A percentile compares a stretch with the other conserved stretches of the same genome.
Conservation (phyloP, 2,113 vertebrate species). For the Neofelis nebulosa region DNA sequence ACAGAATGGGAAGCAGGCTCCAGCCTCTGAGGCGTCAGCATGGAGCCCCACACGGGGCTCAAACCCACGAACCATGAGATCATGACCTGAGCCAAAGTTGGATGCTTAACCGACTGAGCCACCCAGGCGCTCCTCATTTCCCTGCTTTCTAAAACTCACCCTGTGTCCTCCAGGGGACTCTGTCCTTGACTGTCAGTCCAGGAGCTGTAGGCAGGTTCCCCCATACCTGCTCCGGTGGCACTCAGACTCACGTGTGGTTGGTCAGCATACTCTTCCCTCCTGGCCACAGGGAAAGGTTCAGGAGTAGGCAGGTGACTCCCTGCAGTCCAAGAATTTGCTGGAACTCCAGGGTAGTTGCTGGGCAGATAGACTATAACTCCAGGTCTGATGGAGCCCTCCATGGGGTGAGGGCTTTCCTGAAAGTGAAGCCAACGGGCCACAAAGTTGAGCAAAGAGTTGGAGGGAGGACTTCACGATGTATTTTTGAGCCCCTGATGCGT, state of each 20-base stretch:
- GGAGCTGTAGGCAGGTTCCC: background rate
- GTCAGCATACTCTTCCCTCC: background rate
- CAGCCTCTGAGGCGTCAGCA: rapidly evolving
- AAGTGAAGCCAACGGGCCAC: background rate
- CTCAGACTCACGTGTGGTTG: background rate
- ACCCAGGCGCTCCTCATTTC: too few species aligned
- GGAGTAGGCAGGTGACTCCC: background rate
- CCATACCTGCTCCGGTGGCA: background rate
- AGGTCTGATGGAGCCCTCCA: background rate
- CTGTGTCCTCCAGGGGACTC: background rate
- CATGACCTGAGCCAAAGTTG: too few species aligned
- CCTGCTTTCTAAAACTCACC: background rate
- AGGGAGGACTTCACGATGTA: too few species aligned
- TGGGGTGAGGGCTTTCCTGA: background rate
- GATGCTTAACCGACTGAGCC: too few species aligned
- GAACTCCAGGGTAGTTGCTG: background rate
- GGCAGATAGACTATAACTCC: background rate
- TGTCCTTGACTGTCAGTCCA: background rate
- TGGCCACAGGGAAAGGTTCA: background rate
- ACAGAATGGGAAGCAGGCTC: too few species aligned
- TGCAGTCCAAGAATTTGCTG: background rate
- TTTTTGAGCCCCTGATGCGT: background rate
- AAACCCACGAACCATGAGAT: too few species aligned
- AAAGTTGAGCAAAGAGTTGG: background rate
- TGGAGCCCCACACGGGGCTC: too few species aligned